A percentile compares a stretch with the other conserved stretches of the same genome.
These are phyloP conservation scores for Pherbina coryleti DNA, from an alignment of 2,888 invertebrate genomes.

Conservation along the genomic window DNA sequence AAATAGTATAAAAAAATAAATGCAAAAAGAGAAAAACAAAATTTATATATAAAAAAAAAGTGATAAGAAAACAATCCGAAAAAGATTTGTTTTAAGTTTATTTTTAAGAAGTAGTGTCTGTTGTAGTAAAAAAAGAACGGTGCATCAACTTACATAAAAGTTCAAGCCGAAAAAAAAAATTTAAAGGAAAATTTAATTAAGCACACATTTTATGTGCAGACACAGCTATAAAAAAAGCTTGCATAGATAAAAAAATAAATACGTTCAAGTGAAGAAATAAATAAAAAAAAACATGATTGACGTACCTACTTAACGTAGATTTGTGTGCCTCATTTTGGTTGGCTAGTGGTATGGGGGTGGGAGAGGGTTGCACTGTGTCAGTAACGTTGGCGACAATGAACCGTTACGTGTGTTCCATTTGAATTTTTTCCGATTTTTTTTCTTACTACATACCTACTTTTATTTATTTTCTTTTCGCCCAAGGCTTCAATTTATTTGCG, in stretches of 20 bases:
- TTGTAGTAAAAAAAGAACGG: background rate
- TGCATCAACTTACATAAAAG: background rate
- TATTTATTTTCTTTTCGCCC: background rate
- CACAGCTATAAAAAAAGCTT: background rate
- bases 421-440: background rate
- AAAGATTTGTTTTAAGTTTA: background rate
- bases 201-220: too few species aligned
- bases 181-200: background rate
- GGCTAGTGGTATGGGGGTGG: background rate
- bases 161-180: background rate
- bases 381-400: constrained; percentile 1
- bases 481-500: background rate
- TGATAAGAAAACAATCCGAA: constrained; percentile 11
- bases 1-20: constrained; percentile 8
- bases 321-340: background rate
- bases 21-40: background rate
- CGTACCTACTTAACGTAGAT: background rate
- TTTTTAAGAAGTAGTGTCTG: background rate
- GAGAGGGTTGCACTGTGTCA: background rate
- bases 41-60: constrained; percentile 3
- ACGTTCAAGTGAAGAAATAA: background rate
- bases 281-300: constrained; percentile 13
- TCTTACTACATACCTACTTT: background rate
- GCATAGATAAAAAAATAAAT: background rate
- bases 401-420: constrained; percentile 16